These are phyloP conservation scores for Corythornis madagascariensis DNA, from an alignment of 2,113 vertebrate species.

Conservation along the genomic window DNA sequence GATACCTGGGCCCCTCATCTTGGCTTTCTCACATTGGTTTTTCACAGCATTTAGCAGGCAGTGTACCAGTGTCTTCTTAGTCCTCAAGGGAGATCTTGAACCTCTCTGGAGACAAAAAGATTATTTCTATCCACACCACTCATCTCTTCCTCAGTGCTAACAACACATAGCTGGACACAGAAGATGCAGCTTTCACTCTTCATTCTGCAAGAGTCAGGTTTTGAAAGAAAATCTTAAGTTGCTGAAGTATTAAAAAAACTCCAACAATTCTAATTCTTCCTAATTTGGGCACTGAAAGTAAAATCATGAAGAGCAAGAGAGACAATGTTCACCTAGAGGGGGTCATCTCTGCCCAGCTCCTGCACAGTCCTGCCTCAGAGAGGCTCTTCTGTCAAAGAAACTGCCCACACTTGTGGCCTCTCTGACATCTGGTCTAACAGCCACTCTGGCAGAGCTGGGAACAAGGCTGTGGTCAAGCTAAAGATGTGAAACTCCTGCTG, in stretches of 20 bases:
- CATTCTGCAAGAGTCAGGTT: neutral
- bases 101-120: neutral
- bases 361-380: neutral
- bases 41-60: neutral
- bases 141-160: neutral
- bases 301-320: neutral
- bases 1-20: neutral
- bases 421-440: neutral
- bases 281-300: neutral
- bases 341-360: neutral
- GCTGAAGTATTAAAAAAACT: neutral
- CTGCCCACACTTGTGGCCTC: rapidly evolving
- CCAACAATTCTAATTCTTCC: neutral
- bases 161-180: neutral
- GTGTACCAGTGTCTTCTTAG: neutral
- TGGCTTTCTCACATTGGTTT: neutral
- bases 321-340: neutral
- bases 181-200: neutral
- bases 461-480: neutral
- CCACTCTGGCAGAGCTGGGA: neutral
- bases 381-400: neutral
- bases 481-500: neutral
- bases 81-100: neutral
- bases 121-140: neutral
- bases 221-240: neutral